phyloP scores from a whole-genome alignment of 1,140 invertebrate species.

The Pseudomyrmex gracilis region DNA sequence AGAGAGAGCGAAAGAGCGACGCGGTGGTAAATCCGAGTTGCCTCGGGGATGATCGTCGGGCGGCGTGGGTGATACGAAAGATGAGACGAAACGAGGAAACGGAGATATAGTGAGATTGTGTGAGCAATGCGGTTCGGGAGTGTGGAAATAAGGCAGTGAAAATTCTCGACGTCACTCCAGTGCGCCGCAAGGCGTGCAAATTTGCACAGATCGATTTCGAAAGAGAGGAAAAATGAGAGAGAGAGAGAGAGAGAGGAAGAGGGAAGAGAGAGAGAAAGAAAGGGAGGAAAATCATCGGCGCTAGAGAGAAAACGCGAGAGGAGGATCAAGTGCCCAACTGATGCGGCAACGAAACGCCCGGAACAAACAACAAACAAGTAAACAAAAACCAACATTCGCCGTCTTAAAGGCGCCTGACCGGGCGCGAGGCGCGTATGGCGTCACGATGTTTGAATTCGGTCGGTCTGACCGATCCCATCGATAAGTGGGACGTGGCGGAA shows the following conservation, averaged over 20 bases:
- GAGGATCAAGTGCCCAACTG: slow-evolving; percentile 68
- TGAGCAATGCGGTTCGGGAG: slow-evolving; percentile 39
- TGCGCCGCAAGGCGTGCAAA: slow-evolving; percentile 73
- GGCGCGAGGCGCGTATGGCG: slow-evolving; percentile 56
- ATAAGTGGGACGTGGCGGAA: slow-evolving; percentile 10
- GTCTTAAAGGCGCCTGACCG: slow-evolving; percentile 80
- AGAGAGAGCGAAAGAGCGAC: not conserved
- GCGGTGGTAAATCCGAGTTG: slow-evolving; percentile 14
- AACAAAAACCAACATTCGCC: slow-evolving; percentile 76
- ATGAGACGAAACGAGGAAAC: slow-evolving; percentile 7
- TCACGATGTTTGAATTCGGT: slow-evolving; percentile 78
- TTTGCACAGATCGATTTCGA: slow-evolving; percentile 77
- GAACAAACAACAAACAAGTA: slow-evolving; percentile 81
- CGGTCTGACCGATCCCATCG: slow-evolving; percentile 15
- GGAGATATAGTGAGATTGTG: slow-evolving; percentile 33
- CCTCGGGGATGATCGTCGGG: slow-evolving; percentile 46
- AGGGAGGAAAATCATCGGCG: slow-evolving; percentile 34
- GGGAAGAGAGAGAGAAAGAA: slow-evolving; percentile 24
- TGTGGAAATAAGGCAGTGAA: slow-evolving; percentile 72
- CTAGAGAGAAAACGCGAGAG: slow-evolving; percentile 65
- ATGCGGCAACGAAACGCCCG: slow-evolving; percentile 76
- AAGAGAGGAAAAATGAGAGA: slow-evolving; percentile 38
- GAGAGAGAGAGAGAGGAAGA: slow-evolving; percentile 13
- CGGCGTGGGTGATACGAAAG: slow-evolving; percentile 15
- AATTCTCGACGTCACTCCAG: slow-evolving; percentile 77